Base-by-base conservation (phyloP, 2,888 invertebrate species). In the Lampropteryx suffumata region DNA sequence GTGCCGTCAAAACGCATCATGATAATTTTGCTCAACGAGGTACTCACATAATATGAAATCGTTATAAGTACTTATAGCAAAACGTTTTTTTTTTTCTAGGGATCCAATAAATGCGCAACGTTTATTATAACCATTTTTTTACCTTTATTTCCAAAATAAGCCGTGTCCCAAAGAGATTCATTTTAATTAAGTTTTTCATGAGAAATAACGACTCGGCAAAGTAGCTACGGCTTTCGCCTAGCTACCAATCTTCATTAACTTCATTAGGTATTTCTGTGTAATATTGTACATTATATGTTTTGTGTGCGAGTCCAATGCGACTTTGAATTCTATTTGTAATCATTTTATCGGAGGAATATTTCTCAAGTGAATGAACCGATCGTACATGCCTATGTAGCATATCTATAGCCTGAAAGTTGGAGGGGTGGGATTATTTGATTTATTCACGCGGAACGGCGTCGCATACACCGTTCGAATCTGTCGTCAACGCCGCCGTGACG, bases 121-220 rank as follows among this genome's bases (percentile, higher is more conserved):
- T 60, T 65, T 60, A 59, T 62, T 64, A 73, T 68, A 65, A 55
- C 62, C 2, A 68, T 71, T 68, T 70, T 67, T 70, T 77, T 73
- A 74, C 76, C 71, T 76, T 77, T 70, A 68, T 73, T 67, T 65
- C 71, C 73, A 70, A 62, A 79, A 80, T 77, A 78, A 73, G 70
- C 73, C 65, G 68, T 71, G 74, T 75, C 75, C 71, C 70, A 65
- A 64, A 76, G 68, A 83, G 82, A 84, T 87, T 84, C 76, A 79
- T 87, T 87, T 87, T 84, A 87, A 87, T 87, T 87, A 87, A 83
- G 82, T 78, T 82, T 80, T 81, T 68, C 71, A 77, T 76, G 76
- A 80, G 77, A 72, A 82, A 75, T 78, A 76, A 76, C 76, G 79
- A 74, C 75, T 73, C 66, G 50, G 71, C 68, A 59, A 79, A 78